Base-by-base conservation (phyloP, 2,888 invertebrate genomes). In the Caenorhabditis virilis region DNA sequence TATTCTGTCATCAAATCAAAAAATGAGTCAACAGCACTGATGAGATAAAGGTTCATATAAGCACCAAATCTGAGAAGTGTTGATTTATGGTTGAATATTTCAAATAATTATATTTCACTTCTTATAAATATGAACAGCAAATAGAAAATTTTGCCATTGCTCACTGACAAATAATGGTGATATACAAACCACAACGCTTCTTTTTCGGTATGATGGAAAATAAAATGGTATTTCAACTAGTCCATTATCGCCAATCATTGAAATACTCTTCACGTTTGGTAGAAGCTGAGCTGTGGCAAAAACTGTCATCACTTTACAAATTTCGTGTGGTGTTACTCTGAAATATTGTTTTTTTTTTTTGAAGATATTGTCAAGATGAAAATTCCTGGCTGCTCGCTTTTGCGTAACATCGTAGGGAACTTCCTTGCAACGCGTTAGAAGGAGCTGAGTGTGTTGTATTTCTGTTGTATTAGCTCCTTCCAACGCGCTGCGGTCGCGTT, bases 101-200 rank as follows among this genome's bases (percentile, higher is more conserved):
- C 30, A 30, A 30, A 30, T 9, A 30, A 30, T 30, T 13, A 30
- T 6, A 6, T 30, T 30, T 13, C 11, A 41, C 41, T 60, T 65
- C 45, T 55, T 65, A 49, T 73, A 73, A 49, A 64, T 65, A 42
- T 73, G 73, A 15, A 51, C 66, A n/a, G 73, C 69, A n/a, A 73
- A 65, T 22, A 73, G 30, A 23, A 67, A 67, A 16, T 57, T 56
- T 26, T 73, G 70, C 73, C 73, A 73, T 25, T 70, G 69, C 46
- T 73, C 73, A 38, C 57, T 66, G 15, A 67, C 69, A 38, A 68
- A 73, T 15, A 73, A 55, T 11, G 73, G 73, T 3, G 73, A 67
- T 1, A 67, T 61, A 43, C 73, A 73, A n/a, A 64, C 65, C 25
- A 73, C 70, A 6, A 70, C 70, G 23, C 55, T 56, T 11, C 56